A percentile compares a stretch with the other conserved stretches of the same genome.
Conservation (phyloP, 2,113 vertebrate genomes). For the Tautogolabrus adspersus region DNA sequence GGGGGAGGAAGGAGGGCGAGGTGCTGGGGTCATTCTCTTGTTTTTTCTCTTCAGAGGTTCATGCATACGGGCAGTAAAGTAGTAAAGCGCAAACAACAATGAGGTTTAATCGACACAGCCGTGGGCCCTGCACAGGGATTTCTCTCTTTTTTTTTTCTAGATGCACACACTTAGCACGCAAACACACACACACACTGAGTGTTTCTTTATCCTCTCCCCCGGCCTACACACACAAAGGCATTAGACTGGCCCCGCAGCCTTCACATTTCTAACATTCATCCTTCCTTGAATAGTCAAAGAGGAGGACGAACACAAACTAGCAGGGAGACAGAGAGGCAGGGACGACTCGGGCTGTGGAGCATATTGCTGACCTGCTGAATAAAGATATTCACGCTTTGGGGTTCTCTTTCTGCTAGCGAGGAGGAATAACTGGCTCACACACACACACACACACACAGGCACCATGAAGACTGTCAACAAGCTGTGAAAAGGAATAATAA, state of each 20-base stretch:
- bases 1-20: neutral
- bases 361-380: slow-evolving; percentile 50
- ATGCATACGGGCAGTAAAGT: slow-evolving; percentile 81
- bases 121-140: slow-evolving; percentile 82
- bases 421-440: neutral
- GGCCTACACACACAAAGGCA: slow-evolving; percentile 61
- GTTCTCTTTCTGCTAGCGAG: neutral
- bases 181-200: slow-evolving; percentile 33
- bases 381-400: slow-evolving; percentile 34
- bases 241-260: slow-evolving; percentile 48
- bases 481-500: neutral
- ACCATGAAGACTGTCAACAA: neutral
- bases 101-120: slow-evolving; percentile 90
- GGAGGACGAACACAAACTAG: slow-evolving; percentile 28
- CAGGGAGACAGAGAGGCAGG: slow-evolving; percentile 18
- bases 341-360: slow-evolving; percentile 16
- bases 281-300: slow-evolving; percentile 52
- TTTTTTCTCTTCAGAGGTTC: slow-evolving; percentile 82
- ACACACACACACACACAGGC: neutral
- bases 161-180: slow-evolving; percentile 27
- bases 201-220: slow-evolving; percentile 57
- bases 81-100: slow-evolving; percentile 91
- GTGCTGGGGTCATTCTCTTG: slow-evolving; percentile 76
- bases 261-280: slow-evolving; percentile 63
- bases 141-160: slow-evolving; percentile 41